These are phyloP conservation scores for Goniozus legneri DNA, from an alignment of 1,140 invertebrate genomes.

Conservation along the genomic window DNA sequence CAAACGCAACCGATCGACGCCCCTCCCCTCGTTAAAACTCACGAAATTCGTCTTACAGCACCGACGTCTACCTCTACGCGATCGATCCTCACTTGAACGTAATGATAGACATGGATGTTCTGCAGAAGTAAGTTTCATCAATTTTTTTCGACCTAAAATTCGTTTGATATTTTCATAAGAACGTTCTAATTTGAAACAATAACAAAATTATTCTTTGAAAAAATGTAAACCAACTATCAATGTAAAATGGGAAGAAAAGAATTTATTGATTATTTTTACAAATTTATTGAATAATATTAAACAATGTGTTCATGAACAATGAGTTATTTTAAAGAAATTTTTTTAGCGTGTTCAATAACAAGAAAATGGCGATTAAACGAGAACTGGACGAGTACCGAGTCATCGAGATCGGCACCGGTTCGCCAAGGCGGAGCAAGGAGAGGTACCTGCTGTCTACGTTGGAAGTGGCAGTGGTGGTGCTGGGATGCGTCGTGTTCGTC, in stretches of 20 bases:
- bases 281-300: not conserved
- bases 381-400: conserved; percentile 59
- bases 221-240: too few relatives aligned
- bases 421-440: conserved; percentile 44
- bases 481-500: conserved; percentile 74
- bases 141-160: not conserved
- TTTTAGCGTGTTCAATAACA: conserved; percentile 58
- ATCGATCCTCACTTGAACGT: conserved; percentile 76
- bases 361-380: conserved; percentile 61
- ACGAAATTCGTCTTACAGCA: conserved; percentile 58
- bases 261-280: too few relatives aligned
- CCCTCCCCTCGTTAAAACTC: not conserved
- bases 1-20: not conserved
- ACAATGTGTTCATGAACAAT: not conserved
- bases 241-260: too few relatives aligned
- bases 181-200: too few relatives aligned
- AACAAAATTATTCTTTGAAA: too few relatives aligned
- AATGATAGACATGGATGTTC: conserved; percentile 73
- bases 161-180: too few relatives aligned
- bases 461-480: conserved; percentile 73
- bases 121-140: conserved; percentile 65
- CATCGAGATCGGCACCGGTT: conserved; percentile 54
- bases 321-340: too few relatives aligned
- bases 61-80: conserved; percentile 80
- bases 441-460: conserved; percentile 65